phyloP scores from a whole-genome alignment of 2,797 vertebrate species.

The Sebastes baramenuke region DNA sequence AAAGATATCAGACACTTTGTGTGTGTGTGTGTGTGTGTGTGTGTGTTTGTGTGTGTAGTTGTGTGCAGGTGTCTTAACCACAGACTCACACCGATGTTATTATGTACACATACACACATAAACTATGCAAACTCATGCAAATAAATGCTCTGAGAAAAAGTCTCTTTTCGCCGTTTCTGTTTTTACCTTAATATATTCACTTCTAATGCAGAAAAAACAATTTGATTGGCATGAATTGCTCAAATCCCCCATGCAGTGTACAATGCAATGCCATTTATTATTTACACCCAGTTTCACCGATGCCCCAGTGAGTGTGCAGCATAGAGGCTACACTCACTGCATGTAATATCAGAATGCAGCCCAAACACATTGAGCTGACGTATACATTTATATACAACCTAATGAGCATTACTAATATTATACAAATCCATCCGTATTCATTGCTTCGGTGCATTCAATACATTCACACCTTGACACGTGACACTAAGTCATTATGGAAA shows the following conservation, averaged over 20 bases:
- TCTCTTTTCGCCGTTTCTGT: not conserved
- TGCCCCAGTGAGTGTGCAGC: not conserved
- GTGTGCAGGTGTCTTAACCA: slow-evolving; percentile 4
- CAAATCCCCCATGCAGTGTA: not conserved
- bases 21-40: not conserved
- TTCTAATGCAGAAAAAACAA: not conserved
- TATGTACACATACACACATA: not conserved
- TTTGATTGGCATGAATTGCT: not conserved
- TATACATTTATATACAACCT: slow-evolving; percentile 3
- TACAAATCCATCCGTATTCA: not conserved
- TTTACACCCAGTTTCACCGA: not conserved
- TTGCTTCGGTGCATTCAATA: slow-evolving; percentile 11
- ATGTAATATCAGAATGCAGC: not conserved
- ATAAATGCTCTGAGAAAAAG: not conserved
- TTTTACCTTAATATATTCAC: slow-evolving; percentile 3
- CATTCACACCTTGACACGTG: slow-evolving; percentile 16
- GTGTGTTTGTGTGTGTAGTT: not conserved
- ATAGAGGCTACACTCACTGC: not conserved
- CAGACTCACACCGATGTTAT: not conserved
- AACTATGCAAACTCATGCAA: slow-evolving; percentile 25
- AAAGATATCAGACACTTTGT: slow-evolving; percentile 18
- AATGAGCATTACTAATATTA: slow-evolving; percentile 2
- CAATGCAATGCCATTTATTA: not conserved
- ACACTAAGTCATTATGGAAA: slow-evolving; percentile 14
- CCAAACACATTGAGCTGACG: not conserved